Evolutionary conservation across 2,797 vertebrate genomes (phyloP).

Genomic region (Diplodus puntazzo): DNA sequence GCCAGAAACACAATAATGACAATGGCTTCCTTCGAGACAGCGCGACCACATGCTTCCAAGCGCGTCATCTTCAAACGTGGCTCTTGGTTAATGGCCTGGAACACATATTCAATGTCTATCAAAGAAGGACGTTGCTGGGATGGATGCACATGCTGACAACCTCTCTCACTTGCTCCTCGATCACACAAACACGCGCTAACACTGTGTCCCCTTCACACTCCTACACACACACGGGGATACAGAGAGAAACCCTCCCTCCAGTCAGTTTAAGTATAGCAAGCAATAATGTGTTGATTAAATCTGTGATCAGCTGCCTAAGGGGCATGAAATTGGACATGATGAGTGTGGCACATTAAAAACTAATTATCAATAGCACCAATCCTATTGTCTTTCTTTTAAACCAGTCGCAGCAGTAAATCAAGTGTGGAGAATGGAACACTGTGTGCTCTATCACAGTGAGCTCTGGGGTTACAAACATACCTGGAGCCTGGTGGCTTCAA

Average conservation of each 20-base stretch:
- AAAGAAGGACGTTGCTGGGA: constrained; percentile 65
- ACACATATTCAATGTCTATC: constrained; percentile 75
- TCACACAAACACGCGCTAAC: constrained; percentile 50
- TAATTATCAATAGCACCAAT: constrained; percentile 83
- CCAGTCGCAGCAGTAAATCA: constrained; percentile 70
- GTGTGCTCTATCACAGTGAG: constrained; percentile 55
- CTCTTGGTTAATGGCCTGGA: constrained; percentile 72
- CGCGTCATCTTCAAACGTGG: constrained; percentile 58
- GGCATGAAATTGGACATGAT: constrained; percentile 87
- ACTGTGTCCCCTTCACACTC: constrained; percentile 26
- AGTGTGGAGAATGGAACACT: constrained; percentile 75
- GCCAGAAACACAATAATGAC: constrained; percentile 51
- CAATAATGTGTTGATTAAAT: constrained; percentile 84
- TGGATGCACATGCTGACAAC: constrained; percentile 75
- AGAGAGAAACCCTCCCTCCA: constrained; percentile 52
- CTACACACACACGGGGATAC: constrained; percentile 13
- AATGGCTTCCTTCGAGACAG: constrained; percentile 42
- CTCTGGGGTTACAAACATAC: constrained; percentile 58
- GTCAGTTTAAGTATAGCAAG: constrained; percentile 78
- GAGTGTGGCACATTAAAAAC: constrained; percentile 87
- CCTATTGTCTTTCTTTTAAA: constrained; percentile 81
- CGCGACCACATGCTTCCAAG: constrained; percentile 34
- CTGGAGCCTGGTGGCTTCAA: constrained; percentile 45
- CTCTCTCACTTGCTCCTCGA: constrained; percentile 32
- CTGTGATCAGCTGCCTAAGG: constrained; percentile 82